Base-by-base conservation (phyloP, 1,140 invertebrate species). In the Drosophila biarmipes region DNA sequence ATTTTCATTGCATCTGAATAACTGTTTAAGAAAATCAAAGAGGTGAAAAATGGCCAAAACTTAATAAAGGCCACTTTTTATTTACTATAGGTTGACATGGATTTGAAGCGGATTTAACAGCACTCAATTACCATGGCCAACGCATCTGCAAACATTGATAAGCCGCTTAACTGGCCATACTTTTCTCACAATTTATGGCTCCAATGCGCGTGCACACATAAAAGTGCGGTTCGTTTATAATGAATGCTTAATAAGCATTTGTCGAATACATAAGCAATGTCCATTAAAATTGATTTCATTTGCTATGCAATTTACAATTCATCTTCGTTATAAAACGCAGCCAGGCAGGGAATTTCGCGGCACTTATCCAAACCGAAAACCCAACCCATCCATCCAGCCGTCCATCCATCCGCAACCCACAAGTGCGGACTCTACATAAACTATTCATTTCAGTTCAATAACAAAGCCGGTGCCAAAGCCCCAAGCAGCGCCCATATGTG, bases 161-260 rank as follows among this genome's bases (percentile, higher is more conserved):
- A 84, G 81, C 81, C 53, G 77, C 80, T 84, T 84, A 85, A 68
- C 56, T 46, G 76, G 38, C 55, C 34, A 66, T 74, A 84, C 56
- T 58, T 62, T 78, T 58, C 54, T 52, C 73, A 72, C 61, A 75
- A 75, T 75, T 75, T 66, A 69, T 69, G 67, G 40, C 63, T 46
- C 66, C 31, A 17, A 31, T 37, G 48, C 11, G 38, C 31, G 48
- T 46, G 51, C 34, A 51, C 45, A 31, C 52, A 68, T 42, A 55
- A 61, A 73, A 59, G 49, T 67, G 40, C 58, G 45, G 59, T 62
- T 76, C 55, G 62, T 40, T 75, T 71, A 72, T 80, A 78, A 57
- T 68, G 48, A 62, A 73, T 69, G 72, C 73, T 64, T 77, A 77
- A 87, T 74, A 74, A 51, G 51, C 48, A 81, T 66, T 73, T 69